Base-by-base conservation (phyloP, 2,888 invertebrate genomes). In the Eupithecia dodoneata region DNA sequence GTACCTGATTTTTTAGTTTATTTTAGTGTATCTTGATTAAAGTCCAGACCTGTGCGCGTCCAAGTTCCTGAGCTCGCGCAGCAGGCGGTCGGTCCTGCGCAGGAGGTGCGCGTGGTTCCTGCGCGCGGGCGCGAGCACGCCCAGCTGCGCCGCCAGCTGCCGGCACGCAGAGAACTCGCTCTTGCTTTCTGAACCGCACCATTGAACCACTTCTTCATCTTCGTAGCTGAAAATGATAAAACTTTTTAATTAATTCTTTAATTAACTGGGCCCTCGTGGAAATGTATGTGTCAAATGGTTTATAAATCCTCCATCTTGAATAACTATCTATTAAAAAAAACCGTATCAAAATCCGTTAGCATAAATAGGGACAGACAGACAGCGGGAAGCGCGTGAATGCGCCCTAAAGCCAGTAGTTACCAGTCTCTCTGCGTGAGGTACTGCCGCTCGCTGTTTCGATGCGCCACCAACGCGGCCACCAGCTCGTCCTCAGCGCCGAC, bases 1-100 rank as follows among this genome's bases (percentile, higher is more conserved):
- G 2, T 49, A 49, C 49, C 13, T 13, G 52, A 15, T 5, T 52
- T 15, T 52, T 52, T 52, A 52, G 5, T 15, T 52, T 49, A 10
- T 49, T 49, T 52, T 15, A 5, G 0, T 52, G 5, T 15, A 15
- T 13, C 52, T 52, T 15, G 15, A 15, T 52, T 52, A 5, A 52
- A 15, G 52, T 12, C 12, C 63, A 41, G 84, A 96, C 95, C 97
- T 96, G 85, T 99, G 99, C 77, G 97, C 96, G 89, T 99, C 99
- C 67, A 99, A 96, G 92, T 99, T 99, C 79, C 98, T 96, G 77
- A 99, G 91, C 89, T 99, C 99, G 15, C 99, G 95, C 78, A 99
- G 92, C 81, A 99, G 95, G 76, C 99, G 97, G 85, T 99, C 99
- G 84, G 97, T 97, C 87, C 99, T 97, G 80, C 97, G 97, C 80